Evolutionary conservation across 2,888 invertebrate genomes (phyloP), one percentile per base, ranked within the genome.

Genomic region (Microctonus brassicae): DNA sequence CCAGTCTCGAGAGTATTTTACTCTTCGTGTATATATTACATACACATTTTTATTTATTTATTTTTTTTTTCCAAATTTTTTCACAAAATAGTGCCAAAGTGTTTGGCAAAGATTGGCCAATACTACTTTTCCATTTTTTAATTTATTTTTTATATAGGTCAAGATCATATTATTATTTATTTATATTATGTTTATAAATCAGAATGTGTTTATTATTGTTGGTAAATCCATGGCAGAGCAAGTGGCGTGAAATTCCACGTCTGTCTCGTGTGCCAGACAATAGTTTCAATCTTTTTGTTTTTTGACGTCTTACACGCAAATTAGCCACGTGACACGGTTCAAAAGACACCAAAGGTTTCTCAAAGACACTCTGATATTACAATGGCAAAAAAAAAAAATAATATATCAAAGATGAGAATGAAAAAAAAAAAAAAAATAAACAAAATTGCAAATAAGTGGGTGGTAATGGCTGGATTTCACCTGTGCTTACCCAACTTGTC

Each of bases 191-290:
- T 47, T 7, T 39, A 24, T 33, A 34, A 53, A 62, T 62, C n/a
- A n/a, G n/a, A n/a, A 61, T 10, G 42, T 55, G 17, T 5, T 39
- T 63, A 20, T 13, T 61, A 53, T 63, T 73, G 75, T 73, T 76
- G 77, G 78, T 78, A 81, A 81, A 81, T 80, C 77, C 75, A 69
- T 66, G 70, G 36, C 70, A 47, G 73, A 47, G 73, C 72, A 79
- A 80, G 77, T 80, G 76, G 77, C 77, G 76, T 77, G 80, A 80
- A 80, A 80, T 81, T 77, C 72, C 68, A 73, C 72, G 71, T 71
- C 58, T 34, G 63, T 20, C 47, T 47, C 47, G 20, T 47, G 75
- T 74, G 76, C 75, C 78, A 76, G 74, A 39, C 39, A 13, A n/a
- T 7, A 53, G 52, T 65, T 7, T 39, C 22, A 33, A 34, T 55